Percentiles rank a stretch among this genome's conserved stretches.
Evolutionary conservation across 1,140 invertebrate species (phyloP).

Genomic region (Plodia interpunctella): DNA sequence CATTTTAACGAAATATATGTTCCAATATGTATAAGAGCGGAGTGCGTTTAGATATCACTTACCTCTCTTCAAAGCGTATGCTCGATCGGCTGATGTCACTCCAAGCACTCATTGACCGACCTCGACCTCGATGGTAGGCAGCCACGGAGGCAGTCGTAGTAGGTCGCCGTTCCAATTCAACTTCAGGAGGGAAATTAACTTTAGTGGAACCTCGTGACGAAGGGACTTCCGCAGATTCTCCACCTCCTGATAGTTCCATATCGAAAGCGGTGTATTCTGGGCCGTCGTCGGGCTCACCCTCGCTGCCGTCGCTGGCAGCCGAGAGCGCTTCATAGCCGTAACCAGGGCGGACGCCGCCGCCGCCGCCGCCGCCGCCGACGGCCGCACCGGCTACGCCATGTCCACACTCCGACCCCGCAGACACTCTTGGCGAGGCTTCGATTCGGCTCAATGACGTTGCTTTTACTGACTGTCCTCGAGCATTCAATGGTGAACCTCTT

Average conservation of each 20-base stretch:
- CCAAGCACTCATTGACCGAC: constrained; percentile 89
- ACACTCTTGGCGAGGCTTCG: constrained; percentile 50
- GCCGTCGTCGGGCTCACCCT: constrained; percentile 55
- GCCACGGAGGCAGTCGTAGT: constrained; percentile 75
- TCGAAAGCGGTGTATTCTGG: constrained; percentile 61
- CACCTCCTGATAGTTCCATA: constrained; percentile 58
- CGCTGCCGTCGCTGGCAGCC: constrained; percentile 63
- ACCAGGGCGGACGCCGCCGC: constrained; percentile 56
- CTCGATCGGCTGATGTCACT: constrained; percentile 88
- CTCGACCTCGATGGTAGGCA: constrained; percentile 75
- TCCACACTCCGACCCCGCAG: constrained; percentile 51
- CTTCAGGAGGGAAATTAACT: constrained; percentile 85
- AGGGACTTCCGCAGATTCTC: constrained; percentile 47
- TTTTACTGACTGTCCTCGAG: constrained; percentile 51
- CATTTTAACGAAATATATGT: too few relatives aligned
- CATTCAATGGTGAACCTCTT: constrained; percentile 49
- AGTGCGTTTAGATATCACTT: constrained; percentile 31
- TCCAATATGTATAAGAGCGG: too few relatives aligned
- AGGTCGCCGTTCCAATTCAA: constrained; percentile 78
- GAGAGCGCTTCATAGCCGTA: constrained; percentile 69
- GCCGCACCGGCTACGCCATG: constrained; percentile 46
- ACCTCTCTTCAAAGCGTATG: constrained; percentile 89
- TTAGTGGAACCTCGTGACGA: constrained; percentile 74
- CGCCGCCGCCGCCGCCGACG: constrained; percentile 44
- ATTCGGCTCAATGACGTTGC: constrained; percentile 63